These are phyloP conservation scores for Murina feae DNA, from an alignment of 2,113 vertebrate species.

Conservation along the genomic window DNA sequence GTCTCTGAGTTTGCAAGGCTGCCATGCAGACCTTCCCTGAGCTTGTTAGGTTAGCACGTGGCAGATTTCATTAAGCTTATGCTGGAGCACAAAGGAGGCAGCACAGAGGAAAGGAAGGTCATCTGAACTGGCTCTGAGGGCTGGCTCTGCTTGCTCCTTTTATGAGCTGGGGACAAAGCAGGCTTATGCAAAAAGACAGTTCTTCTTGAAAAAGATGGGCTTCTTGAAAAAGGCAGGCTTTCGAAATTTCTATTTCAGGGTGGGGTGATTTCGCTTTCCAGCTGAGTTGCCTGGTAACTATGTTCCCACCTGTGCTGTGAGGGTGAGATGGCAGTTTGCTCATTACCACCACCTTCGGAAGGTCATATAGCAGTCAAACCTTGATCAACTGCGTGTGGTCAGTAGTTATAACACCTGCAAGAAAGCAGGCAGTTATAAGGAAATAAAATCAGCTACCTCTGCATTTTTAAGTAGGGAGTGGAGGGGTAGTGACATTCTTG, in stretches of 20 bases:
- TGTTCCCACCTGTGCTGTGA: background rate
- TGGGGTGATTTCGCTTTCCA: background rate
- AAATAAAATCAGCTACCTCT: background rate
- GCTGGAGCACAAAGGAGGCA: background rate
- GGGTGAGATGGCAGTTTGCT: background rate
- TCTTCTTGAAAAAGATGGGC: background rate
- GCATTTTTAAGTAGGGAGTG: background rate
- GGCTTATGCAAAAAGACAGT: background rate
- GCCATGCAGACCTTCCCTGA: background rate
- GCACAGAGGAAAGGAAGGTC: background rate
- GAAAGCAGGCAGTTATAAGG: background rate
- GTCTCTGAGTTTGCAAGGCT: background rate
- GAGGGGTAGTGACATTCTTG: background rate
- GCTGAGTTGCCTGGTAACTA: background rate
- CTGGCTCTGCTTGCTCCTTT: background rate
- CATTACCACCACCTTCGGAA: background rate
- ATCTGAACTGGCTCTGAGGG: too few species aligned
- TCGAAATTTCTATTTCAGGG: background rate
- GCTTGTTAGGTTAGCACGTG: background rate
- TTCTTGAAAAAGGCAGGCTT: background rate
- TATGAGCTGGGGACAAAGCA: background rate
- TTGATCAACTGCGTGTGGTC: background rate
- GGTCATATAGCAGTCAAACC: too few species aligned
- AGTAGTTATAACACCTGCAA: background rate
- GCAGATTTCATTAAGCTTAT: background rate